A percentile compares a stretch with the other conserved stretches of the same genome.
These are phyloP conservation scores for Stegodyphus mimosarum DNA, from an alignment of 1,140 invertebrate species.

Conservation along the genomic window DNA sequence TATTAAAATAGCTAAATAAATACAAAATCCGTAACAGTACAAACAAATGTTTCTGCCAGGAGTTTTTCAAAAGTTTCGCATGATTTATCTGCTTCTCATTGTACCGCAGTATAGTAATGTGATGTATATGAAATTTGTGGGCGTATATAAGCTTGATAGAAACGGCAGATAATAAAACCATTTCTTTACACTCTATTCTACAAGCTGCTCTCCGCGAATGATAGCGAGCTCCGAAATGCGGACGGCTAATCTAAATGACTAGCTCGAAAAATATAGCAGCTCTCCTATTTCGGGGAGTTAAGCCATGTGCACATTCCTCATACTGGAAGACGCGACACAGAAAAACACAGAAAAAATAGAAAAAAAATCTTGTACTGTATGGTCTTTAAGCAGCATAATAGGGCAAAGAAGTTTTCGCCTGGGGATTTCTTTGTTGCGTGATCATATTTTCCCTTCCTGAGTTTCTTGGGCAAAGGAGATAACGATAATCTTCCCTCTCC, in stretches of 20 bases:
- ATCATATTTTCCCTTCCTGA: constrained; percentile 51
- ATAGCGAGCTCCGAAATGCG: no score
- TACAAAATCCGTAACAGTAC: no score
- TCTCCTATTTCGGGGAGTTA: constrained; percentile 26
- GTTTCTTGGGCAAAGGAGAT: constrained; percentile 38
- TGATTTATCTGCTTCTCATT: no score
- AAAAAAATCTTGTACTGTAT: constrained; percentile 52
- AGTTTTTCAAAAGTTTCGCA: no score
- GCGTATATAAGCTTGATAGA: no score
- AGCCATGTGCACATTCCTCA: constrained; percentile 32
- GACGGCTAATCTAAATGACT: neutral
- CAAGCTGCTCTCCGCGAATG: no score
- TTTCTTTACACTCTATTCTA: no score
- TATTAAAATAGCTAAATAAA: no score
- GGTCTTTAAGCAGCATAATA: constrained; percentile 49
- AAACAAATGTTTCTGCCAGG: no score
- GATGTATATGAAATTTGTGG: no score
- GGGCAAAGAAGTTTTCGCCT: constrained; percentile 46
- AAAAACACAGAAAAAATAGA: constrained; percentile 9
- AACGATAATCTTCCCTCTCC: constrained; percentile 22
- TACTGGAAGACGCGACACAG: neutral
- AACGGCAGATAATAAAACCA: no score
- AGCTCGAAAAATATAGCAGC: constrained; percentile 29
- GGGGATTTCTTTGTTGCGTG: constrained; percentile 55
- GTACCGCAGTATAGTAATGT: no score